Percentiles rank a stretch among this genome's conserved stretches.
Conservation (phyloP, 1,140 invertebrate species). For the Anastrepha ludens region DNA sequence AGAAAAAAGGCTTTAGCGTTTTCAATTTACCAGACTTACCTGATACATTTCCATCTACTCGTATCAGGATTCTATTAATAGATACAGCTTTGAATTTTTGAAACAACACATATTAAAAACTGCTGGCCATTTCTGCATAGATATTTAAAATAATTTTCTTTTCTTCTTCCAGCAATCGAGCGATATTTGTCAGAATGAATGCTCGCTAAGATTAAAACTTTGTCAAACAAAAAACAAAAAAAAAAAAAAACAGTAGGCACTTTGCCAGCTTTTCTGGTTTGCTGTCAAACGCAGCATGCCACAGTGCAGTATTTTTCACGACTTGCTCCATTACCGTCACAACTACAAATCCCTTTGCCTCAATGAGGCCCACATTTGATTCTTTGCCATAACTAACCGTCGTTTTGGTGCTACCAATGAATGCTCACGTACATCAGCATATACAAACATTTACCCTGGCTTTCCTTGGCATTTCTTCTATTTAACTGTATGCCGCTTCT, state of each 20-base stretch:
- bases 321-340: not conserved
- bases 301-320: not conserved
- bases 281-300: constrained; percentile 28
- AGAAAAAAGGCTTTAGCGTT: no score
- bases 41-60: no score
- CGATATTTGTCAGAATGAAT: not conserved
- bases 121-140: no score
- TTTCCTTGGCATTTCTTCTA: not conserved
- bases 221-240: not conserved
- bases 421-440: no score
- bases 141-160: no score
- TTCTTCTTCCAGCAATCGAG: no score
- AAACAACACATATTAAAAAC: no score
- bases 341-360: not conserved
- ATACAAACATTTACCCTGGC: not conserved
- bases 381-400: not conserved
- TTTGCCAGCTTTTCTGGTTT: not conserved
- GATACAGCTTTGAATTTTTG: no score
- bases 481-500: not conserved
- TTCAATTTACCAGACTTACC: no score
- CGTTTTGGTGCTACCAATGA: not conserved
- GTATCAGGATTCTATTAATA: no score
- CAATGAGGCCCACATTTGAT: not conserved
- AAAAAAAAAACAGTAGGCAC: not conserved
- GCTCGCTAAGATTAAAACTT: constrained; percentile 16